phyloP scores from a whole-genome alignment of 1,140 invertebrate genomes.

The Zaprionus vittiger region DNA sequence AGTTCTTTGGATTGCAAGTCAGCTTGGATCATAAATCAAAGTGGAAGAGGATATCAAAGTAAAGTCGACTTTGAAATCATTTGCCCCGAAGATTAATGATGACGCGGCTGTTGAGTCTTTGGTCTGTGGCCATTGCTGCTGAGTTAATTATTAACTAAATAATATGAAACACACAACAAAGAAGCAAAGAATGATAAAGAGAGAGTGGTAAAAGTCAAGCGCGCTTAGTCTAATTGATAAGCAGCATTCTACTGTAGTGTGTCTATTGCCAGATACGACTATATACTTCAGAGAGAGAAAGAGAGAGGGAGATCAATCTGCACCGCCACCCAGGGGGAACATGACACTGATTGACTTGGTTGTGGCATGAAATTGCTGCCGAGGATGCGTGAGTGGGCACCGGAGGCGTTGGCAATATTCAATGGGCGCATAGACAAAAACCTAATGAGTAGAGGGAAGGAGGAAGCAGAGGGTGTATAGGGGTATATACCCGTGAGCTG shows the following conservation, averaged over 20 bases:
- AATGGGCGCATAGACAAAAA: conserved; percentile 30
- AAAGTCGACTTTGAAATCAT: conserved; percentile 26
- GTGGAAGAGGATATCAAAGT: conserved; percentile 1
- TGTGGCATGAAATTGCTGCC: conserved; percentile 22
- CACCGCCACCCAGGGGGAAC: conserved; percentile 6
- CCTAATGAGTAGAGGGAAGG: conserved; percentile 19
- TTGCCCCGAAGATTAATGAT: conserved; percentile 65
- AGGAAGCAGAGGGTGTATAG: background rate
- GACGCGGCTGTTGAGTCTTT: conserved; percentile 27
- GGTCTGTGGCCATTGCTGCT: conserved; percentile 13
- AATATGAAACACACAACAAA: conserved; percentile 54
- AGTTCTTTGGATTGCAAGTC: background rate
- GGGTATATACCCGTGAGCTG: background rate
- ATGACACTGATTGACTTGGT: conserved; percentile 47
- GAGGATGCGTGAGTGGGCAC: conserved; percentile 17
- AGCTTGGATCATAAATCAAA: conserved; percentile 28
- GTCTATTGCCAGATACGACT: background rate
- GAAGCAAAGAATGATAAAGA: background rate
- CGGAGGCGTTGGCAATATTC: conserved; percentile 34
- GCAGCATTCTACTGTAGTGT: conserved; percentile 15
- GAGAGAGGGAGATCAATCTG: background rate
- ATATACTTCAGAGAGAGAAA: background rate
- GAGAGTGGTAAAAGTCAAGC: conserved; percentile 20
- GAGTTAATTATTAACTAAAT: conserved; percentile 69
- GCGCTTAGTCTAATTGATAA: conserved; percentile 50